These are phyloP conservation scores for Pipistrellus kuhlii DNA, from an alignment of 2,797 vertebrate species.

Conservation along the genomic window DNA sequence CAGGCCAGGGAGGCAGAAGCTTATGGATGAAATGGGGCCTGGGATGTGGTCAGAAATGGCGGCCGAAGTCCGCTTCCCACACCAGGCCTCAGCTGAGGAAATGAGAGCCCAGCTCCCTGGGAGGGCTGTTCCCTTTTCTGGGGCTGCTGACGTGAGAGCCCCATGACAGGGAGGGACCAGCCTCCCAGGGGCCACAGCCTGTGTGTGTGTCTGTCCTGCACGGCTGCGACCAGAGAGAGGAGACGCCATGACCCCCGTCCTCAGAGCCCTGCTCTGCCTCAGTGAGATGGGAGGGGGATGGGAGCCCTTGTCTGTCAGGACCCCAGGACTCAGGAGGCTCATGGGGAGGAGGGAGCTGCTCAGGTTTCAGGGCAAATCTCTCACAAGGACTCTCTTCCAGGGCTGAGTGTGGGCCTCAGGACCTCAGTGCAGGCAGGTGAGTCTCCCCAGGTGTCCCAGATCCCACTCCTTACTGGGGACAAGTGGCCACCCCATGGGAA, in stretches of 20 bases:
- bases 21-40: not conserved
- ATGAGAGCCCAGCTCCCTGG: not conserved
- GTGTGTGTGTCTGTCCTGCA: too few relatives aligned
- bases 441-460: not conserved
- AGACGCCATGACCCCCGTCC: not conserved
- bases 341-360: fast-evolving
- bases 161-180: fast-evolving
- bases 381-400: slow-evolving; percentile 25
- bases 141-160: fast-evolving
- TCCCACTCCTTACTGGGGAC: not conserved
- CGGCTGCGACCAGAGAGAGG: too few relatives aligned
- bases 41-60: too few relatives aligned
- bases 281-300: not conserved
- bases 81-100: not conserved
- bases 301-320: not conserved
- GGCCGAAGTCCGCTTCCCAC: fast-evolving
- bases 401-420: not conserved
- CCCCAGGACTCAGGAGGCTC: not conserved
- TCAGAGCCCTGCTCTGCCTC: not conserved
- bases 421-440: not conserved
- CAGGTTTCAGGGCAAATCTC: not conserved
- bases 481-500: fast-evolving
- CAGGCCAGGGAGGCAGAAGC: too few relatives aligned
- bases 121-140: not conserved
- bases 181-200: fast-evolving